Evolutionary conservation across 1,140 invertebrate genomes (phyloP).

Genomic region (Brachystomella parvula): DNA sequence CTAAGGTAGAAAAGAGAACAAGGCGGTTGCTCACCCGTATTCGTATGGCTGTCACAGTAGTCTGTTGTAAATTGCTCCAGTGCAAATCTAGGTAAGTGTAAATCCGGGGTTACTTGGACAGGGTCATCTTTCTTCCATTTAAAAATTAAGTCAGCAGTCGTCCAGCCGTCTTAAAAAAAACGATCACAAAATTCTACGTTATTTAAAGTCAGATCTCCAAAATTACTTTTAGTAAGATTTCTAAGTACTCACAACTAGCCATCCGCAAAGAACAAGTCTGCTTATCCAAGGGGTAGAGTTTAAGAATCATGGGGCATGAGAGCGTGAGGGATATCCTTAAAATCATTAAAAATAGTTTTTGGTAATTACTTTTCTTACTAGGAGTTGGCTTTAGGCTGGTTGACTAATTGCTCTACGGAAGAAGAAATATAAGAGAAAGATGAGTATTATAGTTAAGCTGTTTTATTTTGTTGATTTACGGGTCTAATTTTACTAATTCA

Average conservation of each 20-base stretch:
- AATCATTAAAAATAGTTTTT: background rate
- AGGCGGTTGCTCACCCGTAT: constrained; percentile 47
- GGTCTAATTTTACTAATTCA: too few relatives aligned
- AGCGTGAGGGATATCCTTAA: constrained; percentile 62
- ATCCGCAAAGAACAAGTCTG: constrained; percentile 86
- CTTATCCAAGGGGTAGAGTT: constrained; percentile 86
- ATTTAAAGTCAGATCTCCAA: background rate
- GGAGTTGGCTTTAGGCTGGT: too few relatives aligned
- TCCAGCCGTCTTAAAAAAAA: constrained; percentile 47
- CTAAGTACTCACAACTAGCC: constrained; percentile 80
- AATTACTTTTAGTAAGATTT: background rate
- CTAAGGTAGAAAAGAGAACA: too few relatives aligned
- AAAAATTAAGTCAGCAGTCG: constrained; percentile 50
- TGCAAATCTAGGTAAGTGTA: constrained; percentile 48
- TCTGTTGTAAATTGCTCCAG: constrained; percentile 47
- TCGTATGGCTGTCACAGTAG: constrained; percentile 49
- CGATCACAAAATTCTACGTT: background rate
- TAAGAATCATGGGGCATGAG: constrained; percentile 91
- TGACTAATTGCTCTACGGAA: too few relatives aligned
- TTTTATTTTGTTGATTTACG: too few relatives aligned
- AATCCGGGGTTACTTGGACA: constrained; percentile 48
- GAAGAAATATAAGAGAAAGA: too few relatives aligned
- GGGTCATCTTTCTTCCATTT: constrained; percentile 49
- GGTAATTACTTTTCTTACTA: too few relatives aligned
- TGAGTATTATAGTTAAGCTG: too few relatives aligned